These are phyloP conservation scores for Hypotaenidia okinawae DNA, from an alignment of 2,797 vertebrate species.

Conservation along the genomic window DNA sequence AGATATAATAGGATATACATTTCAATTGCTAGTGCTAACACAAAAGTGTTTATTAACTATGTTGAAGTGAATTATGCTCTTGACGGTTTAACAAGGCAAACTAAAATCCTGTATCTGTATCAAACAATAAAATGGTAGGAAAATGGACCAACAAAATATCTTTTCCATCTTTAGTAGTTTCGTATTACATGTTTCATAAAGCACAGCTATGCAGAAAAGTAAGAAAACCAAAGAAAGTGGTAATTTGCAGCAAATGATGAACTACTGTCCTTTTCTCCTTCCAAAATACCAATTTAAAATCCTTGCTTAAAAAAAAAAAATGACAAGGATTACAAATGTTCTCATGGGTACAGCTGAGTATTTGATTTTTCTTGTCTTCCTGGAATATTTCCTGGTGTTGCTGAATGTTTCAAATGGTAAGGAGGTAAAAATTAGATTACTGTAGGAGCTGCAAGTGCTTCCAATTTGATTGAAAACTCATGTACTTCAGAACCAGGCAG, in stretches of 20 bases:
- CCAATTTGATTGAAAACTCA: conserved; percentile 17
- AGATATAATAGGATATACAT: not conserved
- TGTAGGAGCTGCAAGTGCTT: not conserved
- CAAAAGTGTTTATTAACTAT: not conserved
- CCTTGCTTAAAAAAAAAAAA: not conserved
- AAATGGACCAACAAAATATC: not conserved
- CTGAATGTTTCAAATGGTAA: conserved; percentile 26
- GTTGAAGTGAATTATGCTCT: not conserved
- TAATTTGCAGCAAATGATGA: not conserved
- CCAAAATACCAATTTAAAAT: not conserved
- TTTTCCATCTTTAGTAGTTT: not conserved
- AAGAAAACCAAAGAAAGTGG: not conserved
- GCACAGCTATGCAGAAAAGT: not conserved
- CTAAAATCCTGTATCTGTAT: not conserved
- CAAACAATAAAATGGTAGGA: not conserved
- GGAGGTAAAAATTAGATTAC: conserved; percentile 20
- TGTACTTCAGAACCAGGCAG: not conserved
- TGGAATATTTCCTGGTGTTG: not conserved
- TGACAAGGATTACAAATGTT: not conserved
- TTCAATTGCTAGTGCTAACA: not conserved
- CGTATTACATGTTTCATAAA: not conserved
- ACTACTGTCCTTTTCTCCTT: not conserved
- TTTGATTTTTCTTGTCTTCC: conserved; percentile 21
- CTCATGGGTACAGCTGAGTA: not conserved
- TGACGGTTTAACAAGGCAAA: not conserved